Evolutionary conservation across 2,797 vertebrate genomes (phyloP).

Genomic region (Zalophus californianus): DNA sequence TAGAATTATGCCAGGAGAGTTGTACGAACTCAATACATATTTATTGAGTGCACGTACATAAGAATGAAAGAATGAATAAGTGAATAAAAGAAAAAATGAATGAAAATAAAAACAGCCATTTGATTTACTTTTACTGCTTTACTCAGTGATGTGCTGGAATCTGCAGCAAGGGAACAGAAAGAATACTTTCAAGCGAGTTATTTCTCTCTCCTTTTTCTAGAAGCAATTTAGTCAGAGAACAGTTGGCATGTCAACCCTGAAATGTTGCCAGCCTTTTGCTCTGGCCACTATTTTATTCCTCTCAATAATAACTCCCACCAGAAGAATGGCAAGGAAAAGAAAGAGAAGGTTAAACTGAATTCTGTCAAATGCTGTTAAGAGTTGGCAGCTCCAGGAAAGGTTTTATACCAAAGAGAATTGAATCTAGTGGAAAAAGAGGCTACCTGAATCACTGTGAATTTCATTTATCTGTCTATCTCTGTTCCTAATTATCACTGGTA

Average conservation of each 20-base stretch:
- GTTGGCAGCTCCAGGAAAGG: constrained; percentile 58
- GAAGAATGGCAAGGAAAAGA: constrained; percentile 69
- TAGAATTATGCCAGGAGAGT: background rate
- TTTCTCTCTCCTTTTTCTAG: constrained; percentile 35
- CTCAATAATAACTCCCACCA: constrained; percentile 55
- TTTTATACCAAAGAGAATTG: constrained; percentile 64
- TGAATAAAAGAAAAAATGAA: background rate
- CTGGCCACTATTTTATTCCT: constrained; percentile 16
- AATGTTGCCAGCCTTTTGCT: constrained; percentile 62
- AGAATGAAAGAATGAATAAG: background rate
- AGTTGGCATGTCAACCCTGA: constrained; percentile 62
- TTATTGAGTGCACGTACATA: background rate
- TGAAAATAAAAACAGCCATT: background rate
- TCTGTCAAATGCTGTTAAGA: constrained; percentile 64
- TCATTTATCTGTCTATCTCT: constrained; percentile 31
- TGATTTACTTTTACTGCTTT: background rate
- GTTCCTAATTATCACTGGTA: constrained; percentile 30
- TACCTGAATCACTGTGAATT: constrained; percentile 12
- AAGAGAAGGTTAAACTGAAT: constrained; percentile 70
- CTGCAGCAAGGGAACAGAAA: background rate
- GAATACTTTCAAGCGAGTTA: constrained; percentile 47
- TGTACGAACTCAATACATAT: background rate
- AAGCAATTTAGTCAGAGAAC: constrained; percentile 71
- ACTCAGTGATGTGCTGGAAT: background rate
- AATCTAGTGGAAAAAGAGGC: constrained; percentile 22